Percentiles rank a stretch among this genome's conserved stretches.
Conservation (phyloP, 2,797 vertebrate species). For the Lemur catta region DNA sequence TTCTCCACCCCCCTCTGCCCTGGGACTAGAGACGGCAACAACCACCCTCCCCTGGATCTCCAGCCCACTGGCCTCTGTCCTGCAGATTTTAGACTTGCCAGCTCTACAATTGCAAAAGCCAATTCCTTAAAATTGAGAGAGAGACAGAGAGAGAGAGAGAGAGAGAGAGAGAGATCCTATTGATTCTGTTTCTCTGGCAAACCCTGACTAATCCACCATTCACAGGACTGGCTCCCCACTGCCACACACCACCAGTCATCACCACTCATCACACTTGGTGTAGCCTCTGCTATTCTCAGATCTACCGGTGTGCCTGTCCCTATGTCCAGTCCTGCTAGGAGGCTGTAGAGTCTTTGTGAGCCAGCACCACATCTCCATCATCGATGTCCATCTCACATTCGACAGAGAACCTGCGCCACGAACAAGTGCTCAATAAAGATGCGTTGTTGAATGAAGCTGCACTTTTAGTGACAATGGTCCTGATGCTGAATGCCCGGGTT, state of each 20-base stretch:
- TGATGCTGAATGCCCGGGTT: neutral
- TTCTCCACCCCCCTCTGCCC: neutral
- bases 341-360: neutral
- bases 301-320: accelerated
- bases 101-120: neutral
- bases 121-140: neutral
- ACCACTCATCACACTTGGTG: no score
- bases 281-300: neutral
- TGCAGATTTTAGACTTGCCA: neutral
- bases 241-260: neutral
- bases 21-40: neutral
- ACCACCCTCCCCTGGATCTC: neutral
- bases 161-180: neutral
- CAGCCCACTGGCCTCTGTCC: neutral
- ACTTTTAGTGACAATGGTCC: accelerated
- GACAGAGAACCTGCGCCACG: neutral
- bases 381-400: neutral
- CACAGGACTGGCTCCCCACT: neutral
- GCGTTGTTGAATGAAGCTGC: neutral
- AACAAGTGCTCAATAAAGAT: neutral
- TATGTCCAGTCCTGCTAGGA: neutral
- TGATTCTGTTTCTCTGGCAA: neutral
- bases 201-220: neutral
- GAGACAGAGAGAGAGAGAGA: neutral
- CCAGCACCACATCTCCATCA: neutral